Percentiles rank a stretch among this genome's conserved stretches.
Conservation (phyloP, 1,140 invertebrate species). For the Cardiocondyla obscurior region DNA sequence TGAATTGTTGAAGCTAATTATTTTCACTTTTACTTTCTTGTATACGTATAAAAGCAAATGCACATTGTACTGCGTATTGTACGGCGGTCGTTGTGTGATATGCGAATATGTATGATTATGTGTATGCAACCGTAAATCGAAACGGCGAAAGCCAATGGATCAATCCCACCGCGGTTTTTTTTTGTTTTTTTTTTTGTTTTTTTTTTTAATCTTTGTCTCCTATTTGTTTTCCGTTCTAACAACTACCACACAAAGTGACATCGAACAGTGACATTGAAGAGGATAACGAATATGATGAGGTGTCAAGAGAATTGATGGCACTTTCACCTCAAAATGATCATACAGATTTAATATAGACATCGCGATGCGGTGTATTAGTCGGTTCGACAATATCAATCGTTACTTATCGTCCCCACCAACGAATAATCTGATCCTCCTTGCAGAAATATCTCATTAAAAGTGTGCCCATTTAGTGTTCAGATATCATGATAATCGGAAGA, state of each 20-base stretch:
- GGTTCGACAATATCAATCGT: background rate
- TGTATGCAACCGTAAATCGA: slow-evolving; percentile 35
- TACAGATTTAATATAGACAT: background rate
- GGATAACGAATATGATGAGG: background rate
- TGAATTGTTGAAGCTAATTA: background rate
- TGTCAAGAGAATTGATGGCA: background rate
- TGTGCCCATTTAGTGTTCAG: background rate
- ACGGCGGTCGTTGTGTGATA: slow-evolving; percentile 7
- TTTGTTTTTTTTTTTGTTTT: too few relatives aligned
- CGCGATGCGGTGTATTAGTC: slow-evolving; percentile 29
- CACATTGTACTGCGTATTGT: background rate
- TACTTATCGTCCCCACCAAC: background rate
- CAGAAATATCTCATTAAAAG: slow-evolving; percentile 18
- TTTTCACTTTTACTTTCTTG: background rate
- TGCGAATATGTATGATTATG: slow-evolving; percentile 1
- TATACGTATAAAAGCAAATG: slow-evolving; percentile 1
- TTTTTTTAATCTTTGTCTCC: slow-evolving; percentile 17
- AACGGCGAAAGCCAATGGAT: slow-evolving; percentile 74
- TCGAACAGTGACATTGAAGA: slow-evolving; percentile 1
- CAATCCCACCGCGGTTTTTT: slow-evolving; percentile 69
- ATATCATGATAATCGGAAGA: background rate
- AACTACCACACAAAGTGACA: background rate
- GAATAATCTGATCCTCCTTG: slow-evolving; percentile 14
- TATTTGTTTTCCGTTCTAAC: background rate
- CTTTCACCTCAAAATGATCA: background rate